phyloP scores from a whole-genome alignment of 1,140 invertebrate species.

The Drosophila sp. region DNA sequence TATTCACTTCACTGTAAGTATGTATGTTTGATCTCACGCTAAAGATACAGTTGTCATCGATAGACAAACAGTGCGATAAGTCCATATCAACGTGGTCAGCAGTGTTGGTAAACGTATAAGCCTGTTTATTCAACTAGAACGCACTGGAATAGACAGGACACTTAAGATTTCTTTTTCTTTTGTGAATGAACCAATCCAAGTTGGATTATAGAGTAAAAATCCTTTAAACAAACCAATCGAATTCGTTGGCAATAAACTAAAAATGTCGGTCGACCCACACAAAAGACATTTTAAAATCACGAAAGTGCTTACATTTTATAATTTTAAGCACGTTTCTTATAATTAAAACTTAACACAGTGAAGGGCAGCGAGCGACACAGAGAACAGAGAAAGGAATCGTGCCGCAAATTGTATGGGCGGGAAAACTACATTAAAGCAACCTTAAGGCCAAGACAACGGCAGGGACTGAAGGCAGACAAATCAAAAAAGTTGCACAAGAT shows the following conservation, averaged over 20 bases:
- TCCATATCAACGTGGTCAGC: too few relatives aligned
- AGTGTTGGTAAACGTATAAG: too few relatives aligned
- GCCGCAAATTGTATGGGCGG: slow-evolving; percentile 8
- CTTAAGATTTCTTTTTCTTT: too few relatives aligned
- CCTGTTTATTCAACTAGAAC: too few relatives aligned
- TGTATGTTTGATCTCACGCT: too few relatives aligned
- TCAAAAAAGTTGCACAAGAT: slow-evolving; percentile 54
- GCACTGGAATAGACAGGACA: too few relatives aligned
- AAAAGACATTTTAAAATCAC: slow-evolving; percentile 5
- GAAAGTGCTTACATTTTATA: slow-evolving; percentile 39
- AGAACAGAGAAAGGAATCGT: neutral
- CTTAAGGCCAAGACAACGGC: neutral
- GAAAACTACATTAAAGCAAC: slow-evolving; percentile 21
- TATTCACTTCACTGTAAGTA: too few relatives aligned
- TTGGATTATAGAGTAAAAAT: too few relatives aligned
- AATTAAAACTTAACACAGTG: slow-evolving; percentile 50
- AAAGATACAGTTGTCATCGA: too few relatives aligned
- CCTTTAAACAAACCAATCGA: neutral
- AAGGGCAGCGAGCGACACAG: neutral
- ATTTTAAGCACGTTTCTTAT: slow-evolving; percentile 53
- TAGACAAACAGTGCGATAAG: too few relatives aligned
- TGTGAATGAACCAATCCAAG: too few relatives aligned
- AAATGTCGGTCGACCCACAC: slow-evolving; percentile 11
- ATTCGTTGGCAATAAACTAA: neutral
- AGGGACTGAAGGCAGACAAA: slow-evolving; percentile 32